Conservation (phyloP, 2,113 vertebrate genomes). For the Phalacrocorax carbo region DNA sequence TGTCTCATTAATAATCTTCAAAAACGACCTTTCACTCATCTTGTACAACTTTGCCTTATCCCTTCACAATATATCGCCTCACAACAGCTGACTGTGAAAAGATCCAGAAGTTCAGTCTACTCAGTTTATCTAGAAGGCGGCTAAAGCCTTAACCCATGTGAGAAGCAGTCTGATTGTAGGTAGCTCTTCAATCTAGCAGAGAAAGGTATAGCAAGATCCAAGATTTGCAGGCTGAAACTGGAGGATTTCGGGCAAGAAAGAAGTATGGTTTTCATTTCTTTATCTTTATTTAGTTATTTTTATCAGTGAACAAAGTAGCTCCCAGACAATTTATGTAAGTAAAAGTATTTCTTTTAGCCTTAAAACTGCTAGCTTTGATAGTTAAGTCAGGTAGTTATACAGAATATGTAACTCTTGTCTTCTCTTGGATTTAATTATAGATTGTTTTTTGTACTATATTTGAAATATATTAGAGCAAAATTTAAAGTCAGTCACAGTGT, state of each 20-base stretch:
- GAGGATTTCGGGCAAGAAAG: background rate
- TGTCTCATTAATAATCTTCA: background rate
- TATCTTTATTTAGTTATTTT: background rate
- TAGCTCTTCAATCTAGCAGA: background rate
- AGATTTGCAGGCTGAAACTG: background rate
- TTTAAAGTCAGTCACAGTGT: background rate
- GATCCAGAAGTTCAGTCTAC: background rate
- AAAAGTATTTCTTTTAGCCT: background rate
- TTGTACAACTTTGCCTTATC: background rate
- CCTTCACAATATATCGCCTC: background rate
- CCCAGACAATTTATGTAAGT: background rate
- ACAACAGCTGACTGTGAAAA: background rate
- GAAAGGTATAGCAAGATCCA: background rate
- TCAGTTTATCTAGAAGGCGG: background rate
- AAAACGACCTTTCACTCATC: background rate
- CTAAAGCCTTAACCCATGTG: background rate
- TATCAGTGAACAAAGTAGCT: background rate
- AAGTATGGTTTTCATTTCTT: background rate
- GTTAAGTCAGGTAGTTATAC: background rate
- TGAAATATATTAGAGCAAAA: background rate
- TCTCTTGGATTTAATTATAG: background rate
- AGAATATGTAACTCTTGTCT: background rate
- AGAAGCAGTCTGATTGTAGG: background rate
- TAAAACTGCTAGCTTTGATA: background rate
- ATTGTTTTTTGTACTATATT: background rate